phyloP scores from a whole-genome alignment of 1,140 invertebrate species.

The Trichomalopsis sarcophagae region DNA sequence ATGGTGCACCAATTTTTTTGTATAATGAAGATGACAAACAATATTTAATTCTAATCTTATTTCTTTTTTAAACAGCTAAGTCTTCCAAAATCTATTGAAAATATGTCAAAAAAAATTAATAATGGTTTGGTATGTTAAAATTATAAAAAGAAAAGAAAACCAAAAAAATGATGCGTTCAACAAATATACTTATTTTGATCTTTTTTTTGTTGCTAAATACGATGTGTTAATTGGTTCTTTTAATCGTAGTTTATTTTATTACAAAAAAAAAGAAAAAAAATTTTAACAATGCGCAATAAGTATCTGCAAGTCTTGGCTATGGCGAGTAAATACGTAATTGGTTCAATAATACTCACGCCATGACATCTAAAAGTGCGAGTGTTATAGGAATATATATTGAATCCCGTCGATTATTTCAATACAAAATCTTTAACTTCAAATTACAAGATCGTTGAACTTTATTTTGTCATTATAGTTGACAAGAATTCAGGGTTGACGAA shows the following conservation, averaged over 20 bases:
- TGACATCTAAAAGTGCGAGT: conserved; percentile 5
- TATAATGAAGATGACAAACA: background rate
- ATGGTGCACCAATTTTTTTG: background rate
- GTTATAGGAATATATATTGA: background rate
- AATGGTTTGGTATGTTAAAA: background rate
- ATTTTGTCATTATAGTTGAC: background rate
- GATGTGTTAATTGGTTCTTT: conserved; percentile 1
- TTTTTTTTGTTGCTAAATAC: conserved; percentile 11
- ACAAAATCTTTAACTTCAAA: background rate
- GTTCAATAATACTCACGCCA: conserved; percentile 7
- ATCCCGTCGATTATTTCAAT: background rate
- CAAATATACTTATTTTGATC: background rate
- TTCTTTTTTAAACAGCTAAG: background rate
- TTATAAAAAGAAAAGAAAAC: background rate
- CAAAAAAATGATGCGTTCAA: background rate
- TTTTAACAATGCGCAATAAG: background rate
- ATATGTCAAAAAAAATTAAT: background rate
- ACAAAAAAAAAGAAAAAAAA: background rate
- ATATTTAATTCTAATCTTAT: background rate
- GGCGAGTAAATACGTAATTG: background rate
- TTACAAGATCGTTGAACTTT: background rate
- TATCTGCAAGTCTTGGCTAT: background rate
- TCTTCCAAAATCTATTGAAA: conserved; percentile 5
- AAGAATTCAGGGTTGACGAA: background rate
- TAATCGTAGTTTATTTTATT: background rate